phyloP scores from a whole-genome alignment of 2,797 vertebrate genomes.

The Labroides dimidiatus region DNA sequence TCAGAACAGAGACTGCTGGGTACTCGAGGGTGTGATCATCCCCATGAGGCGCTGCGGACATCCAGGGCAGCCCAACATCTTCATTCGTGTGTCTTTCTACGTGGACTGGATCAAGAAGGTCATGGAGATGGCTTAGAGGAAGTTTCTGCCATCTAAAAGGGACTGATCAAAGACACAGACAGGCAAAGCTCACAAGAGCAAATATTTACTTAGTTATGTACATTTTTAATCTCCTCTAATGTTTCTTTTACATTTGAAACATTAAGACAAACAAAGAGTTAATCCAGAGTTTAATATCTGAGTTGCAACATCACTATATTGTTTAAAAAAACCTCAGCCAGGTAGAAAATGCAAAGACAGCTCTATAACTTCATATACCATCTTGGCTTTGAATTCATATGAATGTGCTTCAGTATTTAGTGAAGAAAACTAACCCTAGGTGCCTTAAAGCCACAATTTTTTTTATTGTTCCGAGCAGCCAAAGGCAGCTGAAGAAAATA shows the following conservation, averaged over 20 bases:
- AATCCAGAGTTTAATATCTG: constrained; percentile 14
- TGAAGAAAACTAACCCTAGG: too few species aligned
- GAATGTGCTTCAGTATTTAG: constrained; percentile 11
- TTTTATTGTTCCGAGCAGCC: too few species aligned
- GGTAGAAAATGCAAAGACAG: constrained; percentile 10
- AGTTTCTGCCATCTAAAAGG: constrained; percentile 3
- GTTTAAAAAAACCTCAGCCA: background rate
- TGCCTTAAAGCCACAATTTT: background rate
- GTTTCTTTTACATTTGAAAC: constrained; percentile 30
- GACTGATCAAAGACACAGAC: constrained; percentile 24
- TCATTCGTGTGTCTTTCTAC: constrained; percentile 92
- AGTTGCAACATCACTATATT: background rate
- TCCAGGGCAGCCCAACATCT: constrained; percentile 90
- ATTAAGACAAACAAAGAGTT: background rate
- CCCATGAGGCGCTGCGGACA: constrained; percentile 94
- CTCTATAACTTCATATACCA: constrained; percentile 2
- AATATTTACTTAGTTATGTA: constrained; percentile 11
- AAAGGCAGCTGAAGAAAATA: too few species aligned
- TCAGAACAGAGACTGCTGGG: constrained; percentile 95
- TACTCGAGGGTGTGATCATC: constrained; percentile 95
- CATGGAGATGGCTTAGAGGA: constrained; percentile 89
- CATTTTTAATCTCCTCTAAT: constrained; percentile 6
- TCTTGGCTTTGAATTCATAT: constrained; percentile 9
- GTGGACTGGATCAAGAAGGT: constrained; percentile 98
- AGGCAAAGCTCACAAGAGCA: constrained; percentile 3